Base-by-base conservation (phyloP, 1,140 invertebrate genomes). In the Drosophila santomea region DNA sequence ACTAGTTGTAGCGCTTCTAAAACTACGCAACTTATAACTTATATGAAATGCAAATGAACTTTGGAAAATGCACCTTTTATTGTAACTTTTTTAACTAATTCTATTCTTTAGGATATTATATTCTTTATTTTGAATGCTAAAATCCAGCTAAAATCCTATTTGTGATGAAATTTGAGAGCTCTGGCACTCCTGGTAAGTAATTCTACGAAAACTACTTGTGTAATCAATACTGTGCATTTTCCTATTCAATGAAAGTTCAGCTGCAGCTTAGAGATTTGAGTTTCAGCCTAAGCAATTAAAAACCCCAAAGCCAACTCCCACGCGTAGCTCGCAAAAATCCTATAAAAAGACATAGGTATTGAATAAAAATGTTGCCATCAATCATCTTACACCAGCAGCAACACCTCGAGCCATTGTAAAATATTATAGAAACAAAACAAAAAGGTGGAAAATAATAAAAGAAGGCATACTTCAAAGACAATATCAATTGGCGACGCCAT, bases 401-500 rank as follows among this genome's bases (percentile, higher is more conserved):
- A 57, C 41, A 67, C 60, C 75, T 57, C 48, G 43, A 28, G 67
- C 32, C 69, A 69, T 66, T 71, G 67, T 44, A 56, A 56, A 56
- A 43, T 50, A 47, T 50, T 32, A 36, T 14, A 32, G 35, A 38
- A 5, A 58, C 8, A 47, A 47, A 36, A 4, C 32, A 32, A 32
- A 32, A 32, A 32, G 32, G 32, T 32, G 32, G 8, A 32, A 3
- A 32, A 10, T 8, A 58, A 55, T 60, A 68, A 64, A 48, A 52
- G 39, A 39, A 17, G 45, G 50, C 44, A 47, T 56, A 52, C 39
- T 62, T 20, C n/a, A 55, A 44, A 54, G 50, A 41, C 25, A 58
- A 41, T n/a, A 61, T 67, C 58, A 43, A 51, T 50, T 50, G 48
- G 15, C 48, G 51, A 47, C 50, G 45, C 71, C 52, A 86, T 86